Evolutionary conservation across 1,140 invertebrate genomes (phyloP).

Genomic region (Scylla paramamosain): DNA sequence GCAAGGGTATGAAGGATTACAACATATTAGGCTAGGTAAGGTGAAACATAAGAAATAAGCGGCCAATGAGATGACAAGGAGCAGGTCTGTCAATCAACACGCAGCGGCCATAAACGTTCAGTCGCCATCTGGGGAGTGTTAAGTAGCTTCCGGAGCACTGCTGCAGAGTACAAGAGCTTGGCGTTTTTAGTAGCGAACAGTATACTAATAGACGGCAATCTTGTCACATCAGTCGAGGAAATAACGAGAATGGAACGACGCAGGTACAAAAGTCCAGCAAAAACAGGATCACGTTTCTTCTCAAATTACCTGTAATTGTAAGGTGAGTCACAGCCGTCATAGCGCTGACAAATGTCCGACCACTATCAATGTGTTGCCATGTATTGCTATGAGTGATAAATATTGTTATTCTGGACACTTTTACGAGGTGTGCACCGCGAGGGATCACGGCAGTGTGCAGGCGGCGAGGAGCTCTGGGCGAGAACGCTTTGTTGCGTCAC

Average conservation of each 20-base stretch:
- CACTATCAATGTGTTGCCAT: background rate
- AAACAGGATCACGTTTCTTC: background rate
- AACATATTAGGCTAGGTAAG: too few species aligned
- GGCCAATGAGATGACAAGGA: too few species aligned
- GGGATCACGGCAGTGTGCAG: too few species aligned
- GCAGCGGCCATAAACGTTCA: too few species aligned
- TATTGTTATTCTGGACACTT: background rate
- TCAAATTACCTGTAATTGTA: slow-evolving; percentile 15
- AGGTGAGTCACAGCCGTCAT: background rate
- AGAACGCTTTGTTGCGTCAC: too few species aligned
- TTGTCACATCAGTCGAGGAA: background rate
- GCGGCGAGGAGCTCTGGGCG: too few species aligned
- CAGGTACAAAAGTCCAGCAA: background rate
- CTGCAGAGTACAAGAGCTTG: background rate
- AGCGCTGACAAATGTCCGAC: background rate
- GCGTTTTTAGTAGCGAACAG: background rate
- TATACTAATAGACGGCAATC: background rate
- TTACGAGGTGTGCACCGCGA: background rate
- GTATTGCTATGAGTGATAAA: background rate
- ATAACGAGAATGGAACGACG: background rate
- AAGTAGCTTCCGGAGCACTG: background rate
- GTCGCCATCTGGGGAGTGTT: background rate
- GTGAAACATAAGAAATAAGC: too few species aligned
- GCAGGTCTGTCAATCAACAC: too few species aligned
- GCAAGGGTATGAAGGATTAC: too few species aligned